These are phyloP conservation scores for Tenodera sinensis DNA, from an alignment of 2,888 invertebrate species.

Conservation along the genomic window DNA sequence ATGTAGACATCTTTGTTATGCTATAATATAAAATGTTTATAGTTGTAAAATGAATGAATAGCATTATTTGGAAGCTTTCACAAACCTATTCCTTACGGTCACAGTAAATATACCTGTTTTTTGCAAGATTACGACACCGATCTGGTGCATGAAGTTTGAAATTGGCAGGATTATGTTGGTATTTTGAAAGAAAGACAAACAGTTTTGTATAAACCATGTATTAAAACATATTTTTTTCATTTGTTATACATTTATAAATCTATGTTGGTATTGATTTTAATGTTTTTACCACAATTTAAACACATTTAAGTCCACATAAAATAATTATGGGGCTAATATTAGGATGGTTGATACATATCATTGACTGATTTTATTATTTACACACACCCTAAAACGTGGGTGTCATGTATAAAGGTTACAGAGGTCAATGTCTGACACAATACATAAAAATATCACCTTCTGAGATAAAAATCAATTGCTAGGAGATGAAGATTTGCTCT, in stretches of 20 bases:
- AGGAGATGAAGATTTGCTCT: background rate
- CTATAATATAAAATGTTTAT: no score
- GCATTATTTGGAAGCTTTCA: no score
- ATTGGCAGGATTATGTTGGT: background rate
- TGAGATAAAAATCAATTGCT: background rate
- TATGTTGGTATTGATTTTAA: slow-evolving; percentile 15
- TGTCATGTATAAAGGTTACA: background rate
- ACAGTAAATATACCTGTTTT: no score
- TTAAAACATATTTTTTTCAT: slow-evolving; percentile 34
- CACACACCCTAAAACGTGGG: background rate
- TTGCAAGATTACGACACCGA: no score
- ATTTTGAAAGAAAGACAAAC: background rate
- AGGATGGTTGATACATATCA: slow-evolving; percentile 21
- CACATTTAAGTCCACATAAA: slow-evolving; percentile 23
- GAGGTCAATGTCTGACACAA: slow-evolving; percentile 1
- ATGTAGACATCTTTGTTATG: no score
- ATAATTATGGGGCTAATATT: background rate
- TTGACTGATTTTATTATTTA: slow-evolving; percentile 6
- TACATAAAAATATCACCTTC: background rate
- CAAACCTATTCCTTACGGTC: no score
- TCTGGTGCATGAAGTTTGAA: background rate
- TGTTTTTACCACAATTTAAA: slow-evolving; percentile 22
- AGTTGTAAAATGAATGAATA: no score
- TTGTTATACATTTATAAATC: slow-evolving; percentile 32
- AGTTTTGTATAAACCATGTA: slow-evolving; percentile 35